These are phyloP conservation scores for Apoda limacodes DNA, from an alignment of 2,888 invertebrate species.

Conservation along the genomic window DNA sequence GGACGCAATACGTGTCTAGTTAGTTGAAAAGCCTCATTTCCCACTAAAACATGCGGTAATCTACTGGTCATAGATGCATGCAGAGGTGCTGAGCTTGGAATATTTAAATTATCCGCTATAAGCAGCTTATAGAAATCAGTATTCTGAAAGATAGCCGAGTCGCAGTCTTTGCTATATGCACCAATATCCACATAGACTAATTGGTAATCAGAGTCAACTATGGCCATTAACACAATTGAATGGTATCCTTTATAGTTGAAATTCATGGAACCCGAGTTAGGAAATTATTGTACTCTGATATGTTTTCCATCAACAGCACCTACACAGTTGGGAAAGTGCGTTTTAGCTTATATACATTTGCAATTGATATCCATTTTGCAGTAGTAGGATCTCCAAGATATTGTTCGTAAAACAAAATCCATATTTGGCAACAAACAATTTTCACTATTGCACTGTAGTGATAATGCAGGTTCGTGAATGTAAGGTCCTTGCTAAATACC, in stretches of 20 bases:
- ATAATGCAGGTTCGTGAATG: too few relatives aligned
- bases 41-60: conserved; percentile 17
- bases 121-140: conserved; percentile 11
- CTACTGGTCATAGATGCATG: conserved; percentile 10
- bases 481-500: too few relatives aligned
- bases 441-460: too few relatives aligned
- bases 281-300: conserved; percentile 15
- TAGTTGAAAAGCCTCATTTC: conserved; percentile 12
- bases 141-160: conserved; percentile 16
- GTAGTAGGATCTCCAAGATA: too few relatives aligned
- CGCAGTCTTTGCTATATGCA: conserved; percentile 19
- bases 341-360: too few relatives aligned
- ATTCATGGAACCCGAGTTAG: conserved; percentile 19
- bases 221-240: conserved; percentile 20
- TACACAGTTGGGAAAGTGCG: conserved; percentile 21
- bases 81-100: conserved; percentile 14
- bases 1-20: conserved; percentile 6
- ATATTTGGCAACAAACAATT: too few relatives aligned
- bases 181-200: conserved; percentile 18
- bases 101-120: conserved; percentile 11
- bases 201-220: conserved; percentile 16
- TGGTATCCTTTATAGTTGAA: conserved; percentile 19
- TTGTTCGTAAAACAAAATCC: too few relatives aligned
- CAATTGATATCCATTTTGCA: too few relatives aligned
- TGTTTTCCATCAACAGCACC: conserved; percentile 21